Evolutionary conservation across 2,113 vertebrate genomes (phyloP).

Genomic region (Engystomops pustulosus): DNA sequence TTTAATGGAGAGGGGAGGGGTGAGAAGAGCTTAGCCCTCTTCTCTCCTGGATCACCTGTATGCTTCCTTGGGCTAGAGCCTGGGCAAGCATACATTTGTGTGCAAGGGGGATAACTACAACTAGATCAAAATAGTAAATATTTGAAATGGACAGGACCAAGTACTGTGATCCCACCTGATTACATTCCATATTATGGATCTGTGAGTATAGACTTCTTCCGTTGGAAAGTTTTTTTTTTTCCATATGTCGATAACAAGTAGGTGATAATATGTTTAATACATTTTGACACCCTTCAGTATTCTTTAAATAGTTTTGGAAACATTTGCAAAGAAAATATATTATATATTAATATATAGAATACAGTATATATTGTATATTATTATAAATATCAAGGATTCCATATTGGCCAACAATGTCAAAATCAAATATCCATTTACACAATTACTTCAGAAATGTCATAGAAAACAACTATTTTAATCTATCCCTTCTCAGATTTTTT

Average conservation of each 20-base stretch:
- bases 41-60: too few species aligned
- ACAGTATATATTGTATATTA: background rate
- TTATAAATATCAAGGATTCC: background rate
- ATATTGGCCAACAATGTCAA: background rate
- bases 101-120: too few species aligned
- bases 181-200: background rate
- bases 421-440: background rate
- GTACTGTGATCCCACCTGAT: too few species aligned
- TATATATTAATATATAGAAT: background rate
- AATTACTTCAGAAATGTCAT: background rate
- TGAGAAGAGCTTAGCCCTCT: too few species aligned
- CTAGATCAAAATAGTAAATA: background rate
- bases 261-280: background rate
- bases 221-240: background rate
- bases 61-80: too few species aligned
- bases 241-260: background rate
- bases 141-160: background rate
- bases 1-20: too few species aligned
- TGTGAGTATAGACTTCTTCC: background rate
- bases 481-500: slow-evolving; percentile 1
- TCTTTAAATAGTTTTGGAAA: background rate
- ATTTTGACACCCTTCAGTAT: background rate
- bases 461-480: background rate
- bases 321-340: background rate
- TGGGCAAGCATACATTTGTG: too few species aligned